Evolutionary conservation across 2,888 invertebrate species (phyloP).

Genomic region (Tetragonula carbonaria): DNA sequence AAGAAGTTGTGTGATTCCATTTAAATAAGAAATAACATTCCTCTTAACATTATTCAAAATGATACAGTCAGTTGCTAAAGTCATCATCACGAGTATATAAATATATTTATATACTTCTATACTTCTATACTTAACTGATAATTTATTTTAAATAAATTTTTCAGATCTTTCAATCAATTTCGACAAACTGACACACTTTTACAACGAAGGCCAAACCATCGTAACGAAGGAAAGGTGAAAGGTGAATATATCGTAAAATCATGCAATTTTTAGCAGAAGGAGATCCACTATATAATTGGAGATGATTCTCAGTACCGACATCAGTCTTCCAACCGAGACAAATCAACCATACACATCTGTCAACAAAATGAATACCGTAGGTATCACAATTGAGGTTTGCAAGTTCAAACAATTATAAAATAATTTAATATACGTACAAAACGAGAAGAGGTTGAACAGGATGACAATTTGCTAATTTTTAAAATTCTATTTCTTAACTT

Average conservation of each 20-base stretch:
- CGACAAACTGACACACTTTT: neutral
- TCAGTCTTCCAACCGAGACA: conserved; percentile 58
- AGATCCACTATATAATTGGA: conserved; percentile 71
- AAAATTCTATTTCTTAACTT: no score
- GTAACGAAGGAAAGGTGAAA: conserved; percentile 62
- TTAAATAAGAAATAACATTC: no score
- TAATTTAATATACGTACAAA: neutral
- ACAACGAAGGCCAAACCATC: conserved; percentile 54
- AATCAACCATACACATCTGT: conserved; percentile 30
- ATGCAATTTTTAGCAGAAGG: conserved; percentile 72
- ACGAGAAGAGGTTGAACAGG: no score
- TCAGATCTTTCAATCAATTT: conserved; percentile 16
- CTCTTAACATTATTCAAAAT: no score
- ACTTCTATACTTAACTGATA: neutral
- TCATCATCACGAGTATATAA: neutral
- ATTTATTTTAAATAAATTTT: neutral
- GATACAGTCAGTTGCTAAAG: neutral
- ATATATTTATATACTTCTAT: neutral
- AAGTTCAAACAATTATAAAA: neutral
- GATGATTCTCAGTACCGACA: conserved; percentile 37
- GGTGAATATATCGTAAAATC: conserved; percentile 44
- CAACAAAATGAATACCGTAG: conserved; percentile 67
- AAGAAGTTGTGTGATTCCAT: neutral
- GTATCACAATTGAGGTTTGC: conserved; percentile 25
- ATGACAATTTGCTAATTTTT: no score